These are phyloP conservation scores for Phocoena phocoena DNA, from an alignment of 2,113 vertebrate genomes.

Conservation along the genomic window DNA sequence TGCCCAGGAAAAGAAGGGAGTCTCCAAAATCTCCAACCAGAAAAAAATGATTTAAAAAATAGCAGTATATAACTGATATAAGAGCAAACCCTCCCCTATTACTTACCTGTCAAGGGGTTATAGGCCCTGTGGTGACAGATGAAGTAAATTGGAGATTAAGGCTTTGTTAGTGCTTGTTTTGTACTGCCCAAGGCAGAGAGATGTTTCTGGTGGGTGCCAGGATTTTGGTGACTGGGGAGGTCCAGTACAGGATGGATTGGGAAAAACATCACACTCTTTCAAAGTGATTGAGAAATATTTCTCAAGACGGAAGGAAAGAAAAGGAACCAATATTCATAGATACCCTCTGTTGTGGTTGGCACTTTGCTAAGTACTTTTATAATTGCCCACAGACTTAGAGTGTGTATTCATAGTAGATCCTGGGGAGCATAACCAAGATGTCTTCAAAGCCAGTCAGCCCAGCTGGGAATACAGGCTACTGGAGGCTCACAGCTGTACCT, in stretches of 20 bases:
- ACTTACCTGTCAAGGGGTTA: background rate
- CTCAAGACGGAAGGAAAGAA: background rate
- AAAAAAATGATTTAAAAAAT: background rate
- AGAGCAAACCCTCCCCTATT: background rate
- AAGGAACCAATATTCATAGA: background rate
- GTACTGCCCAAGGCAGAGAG: background rate
- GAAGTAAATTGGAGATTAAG: background rate
- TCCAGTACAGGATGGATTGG: background rate
- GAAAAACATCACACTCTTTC: background rate
- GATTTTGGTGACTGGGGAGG: background rate
- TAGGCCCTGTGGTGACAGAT: background rate
- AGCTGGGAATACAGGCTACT: background rate
- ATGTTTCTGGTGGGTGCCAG: background rate
- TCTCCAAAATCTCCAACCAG: background rate
- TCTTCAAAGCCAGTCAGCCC: background rate
- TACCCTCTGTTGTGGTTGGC: background rate
- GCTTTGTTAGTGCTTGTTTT: background rate
- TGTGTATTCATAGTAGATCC: background rate
- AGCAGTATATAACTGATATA: background rate
- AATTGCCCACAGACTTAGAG: background rate
- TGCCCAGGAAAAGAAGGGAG: background rate
- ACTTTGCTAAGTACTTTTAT: background rate
- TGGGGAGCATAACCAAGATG: background rate
- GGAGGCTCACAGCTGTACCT: background rate
- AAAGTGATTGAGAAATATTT: slow-evolving; percentile 33